Percentiles rank a stretch among this genome's conserved stretches.
These are phyloP conservation scores for Protosalanx chinensis DNA, from an alignment of 2,797 vertebrate species.

Conservation along the genomic window DNA sequence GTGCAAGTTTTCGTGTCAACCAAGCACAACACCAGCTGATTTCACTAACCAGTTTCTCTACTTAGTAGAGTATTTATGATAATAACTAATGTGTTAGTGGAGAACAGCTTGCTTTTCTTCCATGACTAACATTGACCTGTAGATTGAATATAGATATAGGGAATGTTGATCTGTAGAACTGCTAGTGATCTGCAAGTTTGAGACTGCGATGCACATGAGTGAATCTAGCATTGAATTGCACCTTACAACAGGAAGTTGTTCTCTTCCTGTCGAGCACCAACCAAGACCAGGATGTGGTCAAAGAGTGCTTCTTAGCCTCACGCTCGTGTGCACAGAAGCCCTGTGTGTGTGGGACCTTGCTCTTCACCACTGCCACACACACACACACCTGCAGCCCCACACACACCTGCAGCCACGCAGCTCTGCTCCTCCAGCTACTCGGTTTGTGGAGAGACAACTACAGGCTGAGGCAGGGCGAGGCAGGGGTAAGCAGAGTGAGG, in stretches of 20 bases:
- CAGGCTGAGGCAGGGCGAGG: background rate
- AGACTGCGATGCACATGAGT: background rate
- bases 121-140: too few relatives aligned
- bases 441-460: background rate
- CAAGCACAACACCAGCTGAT: too few relatives aligned
- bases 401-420: slow-evolving; percentile 41
- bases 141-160: background rate
- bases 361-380: slow-evolving; percentile 35
- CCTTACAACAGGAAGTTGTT: too few relatives aligned
- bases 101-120: too few relatives aligned
- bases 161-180: background rate
- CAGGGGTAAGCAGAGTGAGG: too few relatives aligned
- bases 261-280: background rate
- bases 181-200: background rate
- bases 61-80: too few relatives aligned
- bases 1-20: too few relatives aligned
- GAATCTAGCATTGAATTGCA: too few relatives aligned
- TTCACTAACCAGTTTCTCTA: too few relatives aligned
- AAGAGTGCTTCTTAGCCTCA: slow-evolving; percentile 22
- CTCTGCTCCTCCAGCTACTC: slow-evolving; percentile 20
- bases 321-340: slow-evolving; percentile 20
- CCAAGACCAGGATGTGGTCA: slow-evolving; percentile 62
- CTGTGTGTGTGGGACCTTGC: slow-evolving; percentile 21
- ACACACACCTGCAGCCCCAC: slow-evolving; percentile 45
- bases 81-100: too few relatives aligned